These are phyloP conservation scores for Canis aureus DNA, from an alignment of 2,113 vertebrate species.

Conservation along the genomic window DNA sequence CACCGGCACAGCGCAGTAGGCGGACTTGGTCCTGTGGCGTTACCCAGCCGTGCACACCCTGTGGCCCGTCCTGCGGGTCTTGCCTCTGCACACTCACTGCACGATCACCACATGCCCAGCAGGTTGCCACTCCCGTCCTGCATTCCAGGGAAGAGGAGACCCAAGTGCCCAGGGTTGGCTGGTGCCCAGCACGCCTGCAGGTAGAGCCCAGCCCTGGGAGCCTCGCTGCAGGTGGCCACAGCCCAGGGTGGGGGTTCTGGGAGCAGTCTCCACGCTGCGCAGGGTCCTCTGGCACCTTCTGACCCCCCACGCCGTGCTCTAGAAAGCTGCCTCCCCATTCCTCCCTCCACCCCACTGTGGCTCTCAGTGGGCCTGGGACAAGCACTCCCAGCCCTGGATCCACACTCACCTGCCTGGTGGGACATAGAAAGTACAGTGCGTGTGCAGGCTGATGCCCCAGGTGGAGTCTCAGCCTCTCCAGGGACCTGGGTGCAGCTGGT, in stretches of 20 bases:
- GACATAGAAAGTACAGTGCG: background rate
- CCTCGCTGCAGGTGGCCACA: no score
- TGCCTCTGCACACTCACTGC: rapidly evolving
- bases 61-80: background rate
- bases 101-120: background rate
- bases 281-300: no score
- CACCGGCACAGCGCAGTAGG: background rate
- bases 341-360: no score
- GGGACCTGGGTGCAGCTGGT: background rate
- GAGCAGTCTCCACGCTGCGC: no score
- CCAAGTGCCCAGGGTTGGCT: rapidly evolving
- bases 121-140: background rate
- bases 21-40: background rate
- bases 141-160: background rate
- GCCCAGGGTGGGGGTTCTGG: no score
- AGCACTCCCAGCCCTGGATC: background rate
- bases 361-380: background rate
- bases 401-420: rapidly evolving
- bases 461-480: background rate
- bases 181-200: rapidly evolving
- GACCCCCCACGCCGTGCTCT: no score
- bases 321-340: no score
- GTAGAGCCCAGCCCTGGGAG: no score
- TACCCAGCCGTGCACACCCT: rapidly evolving
- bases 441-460: background rate